Evolutionary conservation across 2,113 vertebrate species (phyloP), one percentile per base, ranked within the genome.

Genomic region (Hypocryptadius cinnamomeus): DNA sequence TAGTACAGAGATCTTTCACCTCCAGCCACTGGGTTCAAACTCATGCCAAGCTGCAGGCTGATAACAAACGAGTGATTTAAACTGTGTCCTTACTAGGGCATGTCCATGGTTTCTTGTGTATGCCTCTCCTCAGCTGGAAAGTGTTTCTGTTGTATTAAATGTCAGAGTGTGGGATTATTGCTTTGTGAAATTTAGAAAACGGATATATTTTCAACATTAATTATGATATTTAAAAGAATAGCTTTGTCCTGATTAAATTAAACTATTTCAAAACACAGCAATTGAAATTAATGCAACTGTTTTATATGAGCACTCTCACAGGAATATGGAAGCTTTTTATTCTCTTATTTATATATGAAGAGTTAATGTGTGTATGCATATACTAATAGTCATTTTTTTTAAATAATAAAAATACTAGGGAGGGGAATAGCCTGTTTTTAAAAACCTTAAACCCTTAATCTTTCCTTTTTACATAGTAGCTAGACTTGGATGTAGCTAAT

Each of bases 1-100:
- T 92, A 85, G 66, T 82, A 33, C 31, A 69, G 69, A 93, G 92
- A 59, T 94, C 85, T 96, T 94, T 92, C 92, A 92, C 87, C 91
- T 91, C 70, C 79, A 93, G 74, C 91, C 91, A 73, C 39, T 51
- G 59, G 42, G 74, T 94, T 96, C 91, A 95, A 89, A 77, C 84
- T 89, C 66, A 77, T 47, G 59, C 84, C 63, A 87, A 87, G 78
- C 92, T 91, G 35, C 84, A 85, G 50, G 63, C 91, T 91, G 89
- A 94, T 94, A 87, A 90, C 88, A 89, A n/a, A 2, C 1, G 0
- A 90, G n/a, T 93, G 83, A 89, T 93, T 90, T 94, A 95, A 93
- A 76, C 57, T 84, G 3, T 66, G 74, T 74, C 48, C 53, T 71
- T 79, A 60, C 61, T 63, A 74, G 65, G 86, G 39, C 80, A 69